phyloP scores from a whole-genome alignment of 35 echinoderm and acorn worm species.

The Lytechinus variegatus region DNA sequence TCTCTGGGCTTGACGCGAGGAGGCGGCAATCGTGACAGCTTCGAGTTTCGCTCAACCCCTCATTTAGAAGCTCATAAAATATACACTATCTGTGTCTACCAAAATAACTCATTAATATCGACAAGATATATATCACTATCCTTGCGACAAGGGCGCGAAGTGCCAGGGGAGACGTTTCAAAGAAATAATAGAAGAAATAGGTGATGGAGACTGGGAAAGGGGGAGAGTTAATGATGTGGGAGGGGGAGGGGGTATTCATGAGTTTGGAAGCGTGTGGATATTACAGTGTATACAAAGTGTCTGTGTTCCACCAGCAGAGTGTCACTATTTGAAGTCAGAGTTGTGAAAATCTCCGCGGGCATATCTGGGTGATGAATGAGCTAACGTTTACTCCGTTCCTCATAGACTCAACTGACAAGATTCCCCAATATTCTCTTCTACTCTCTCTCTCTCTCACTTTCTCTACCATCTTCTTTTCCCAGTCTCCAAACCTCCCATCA shows the following conservation, averaged over 20 bases:
- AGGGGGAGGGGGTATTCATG: not conserved
- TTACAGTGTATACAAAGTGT: slow-evolving; percentile 20
- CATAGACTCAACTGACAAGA: not conserved
- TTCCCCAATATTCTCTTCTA: not conserved
- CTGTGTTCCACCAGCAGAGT: not conserved
- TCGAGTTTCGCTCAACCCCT: slow-evolving; percentile 43
- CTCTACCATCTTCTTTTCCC: not conserved
- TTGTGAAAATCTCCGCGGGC: slow-evolving; percentile 56
- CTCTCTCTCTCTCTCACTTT: not conserved
- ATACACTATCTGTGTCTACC: slow-evolving; percentile 31
- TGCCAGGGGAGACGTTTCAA: not conserved
- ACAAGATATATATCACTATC: not conserved
- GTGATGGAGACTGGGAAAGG: not conserved
- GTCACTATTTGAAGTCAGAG: not conserved
- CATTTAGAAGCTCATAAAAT: slow-evolving; percentile 38
- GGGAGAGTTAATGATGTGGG: not conserved
- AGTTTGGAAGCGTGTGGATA: not conserved
- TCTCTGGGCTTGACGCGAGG: slow-evolving; percentile 24
- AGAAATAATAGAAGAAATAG: not conserved
- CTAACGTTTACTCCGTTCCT: slow-evolving; percentile 40
- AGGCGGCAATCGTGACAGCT: slow-evolving; percentile 21
- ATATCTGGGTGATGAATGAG: slow-evolving; percentile 47
- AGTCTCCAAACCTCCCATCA: not conserved
- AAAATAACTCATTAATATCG: slow-evolving; percentile 45
- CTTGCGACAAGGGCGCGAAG: not conserved